Evolutionary conservation across 2,113 vertebrate genomes (phyloP).

Genomic region (Oncorhynchus clarkii): DNA sequence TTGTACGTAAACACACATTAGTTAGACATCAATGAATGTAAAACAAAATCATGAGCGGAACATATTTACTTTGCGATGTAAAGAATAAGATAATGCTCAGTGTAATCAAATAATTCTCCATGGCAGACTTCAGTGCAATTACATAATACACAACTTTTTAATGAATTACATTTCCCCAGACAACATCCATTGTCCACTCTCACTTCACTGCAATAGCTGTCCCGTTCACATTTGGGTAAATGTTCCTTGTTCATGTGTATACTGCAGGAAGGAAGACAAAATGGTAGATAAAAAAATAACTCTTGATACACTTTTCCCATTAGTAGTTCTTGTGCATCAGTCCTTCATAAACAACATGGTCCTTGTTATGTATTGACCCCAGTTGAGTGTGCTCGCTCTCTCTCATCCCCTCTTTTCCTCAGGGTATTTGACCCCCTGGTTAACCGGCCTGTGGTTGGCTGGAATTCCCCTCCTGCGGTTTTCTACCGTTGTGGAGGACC

Average conservation of each 20-base stretch:
- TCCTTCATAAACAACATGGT: background rate
- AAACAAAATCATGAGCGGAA: slow-evolving; percentile 4
- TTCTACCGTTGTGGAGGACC: rapidly evolving
- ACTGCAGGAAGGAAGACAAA: background rate
- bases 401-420: slow-evolving; percentile 6
- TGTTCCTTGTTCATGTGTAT: too few relatives aligned
- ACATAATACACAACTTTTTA: slow-evolving; percentile 25
- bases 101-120: background rate
- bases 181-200: background rate
- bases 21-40: background rate
- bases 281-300: background rate
- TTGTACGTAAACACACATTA: slow-evolving; percentile 14
- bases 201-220: background rate
- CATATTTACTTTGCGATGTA: slow-evolving; percentile 3
- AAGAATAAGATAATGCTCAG: background rate
- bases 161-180: background rate
- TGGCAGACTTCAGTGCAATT: slow-evolving; percentile 24
- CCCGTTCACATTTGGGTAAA: too few relatives aligned
- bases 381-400: too few relatives aligned
- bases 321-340: background rate
- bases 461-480: rapidly evolving
- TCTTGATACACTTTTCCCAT: background rate
- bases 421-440: background rate
- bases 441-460: background rate
- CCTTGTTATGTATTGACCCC: background rate